Conservation (phyloP, 37 sponge, comb jelly and placozoan species). For the Theonella swinhoei region DNA sequence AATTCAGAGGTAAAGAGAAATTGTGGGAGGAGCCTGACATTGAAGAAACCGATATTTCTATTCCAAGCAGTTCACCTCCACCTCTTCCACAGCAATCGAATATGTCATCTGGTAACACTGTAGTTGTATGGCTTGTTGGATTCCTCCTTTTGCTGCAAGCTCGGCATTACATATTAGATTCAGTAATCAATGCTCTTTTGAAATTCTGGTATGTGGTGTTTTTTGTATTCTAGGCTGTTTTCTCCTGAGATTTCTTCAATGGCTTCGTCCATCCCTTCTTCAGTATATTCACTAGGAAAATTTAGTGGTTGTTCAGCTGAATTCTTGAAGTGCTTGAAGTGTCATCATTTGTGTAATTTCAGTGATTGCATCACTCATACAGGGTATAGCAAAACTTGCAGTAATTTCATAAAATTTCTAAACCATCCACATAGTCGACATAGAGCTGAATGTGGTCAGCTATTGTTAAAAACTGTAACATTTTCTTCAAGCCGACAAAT, state of each 20-base stretch:
- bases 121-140: too few relatives aligned
- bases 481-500: not conserved
- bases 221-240: too few relatives aligned
- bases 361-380: not conserved
- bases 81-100: too few relatives aligned
- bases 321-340: slow-evolving; percentile 13
- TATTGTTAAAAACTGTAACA: slow-evolving; percentile 25
- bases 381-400: slow-evolving; percentile 9
- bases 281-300: not conserved
- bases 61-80: too few relatives aligned
- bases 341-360: not conserved
- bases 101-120: too few relatives aligned
- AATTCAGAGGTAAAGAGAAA: too few relatives aligned
- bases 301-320: not conserved
- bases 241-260: not conserved
- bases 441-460: not conserved
- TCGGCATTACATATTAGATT: too few relatives aligned
- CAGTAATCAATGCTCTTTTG: too few relatives aligned
- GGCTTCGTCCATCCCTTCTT: not conserved
- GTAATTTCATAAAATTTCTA: slow-evolving; percentile 31
- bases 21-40: too few relatives aligned
- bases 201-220: too few relatives aligned
- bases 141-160: too few relatives aligned
- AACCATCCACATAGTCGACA: slow-evolving; percentile 32
- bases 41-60: too few relatives aligned